Percentiles rank a stretch among this genome's conserved stretches.
Evolutionary conservation across 2,113 vertebrate genomes (phyloP).

Genomic region (Tragelaphus imberbis): DNA sequence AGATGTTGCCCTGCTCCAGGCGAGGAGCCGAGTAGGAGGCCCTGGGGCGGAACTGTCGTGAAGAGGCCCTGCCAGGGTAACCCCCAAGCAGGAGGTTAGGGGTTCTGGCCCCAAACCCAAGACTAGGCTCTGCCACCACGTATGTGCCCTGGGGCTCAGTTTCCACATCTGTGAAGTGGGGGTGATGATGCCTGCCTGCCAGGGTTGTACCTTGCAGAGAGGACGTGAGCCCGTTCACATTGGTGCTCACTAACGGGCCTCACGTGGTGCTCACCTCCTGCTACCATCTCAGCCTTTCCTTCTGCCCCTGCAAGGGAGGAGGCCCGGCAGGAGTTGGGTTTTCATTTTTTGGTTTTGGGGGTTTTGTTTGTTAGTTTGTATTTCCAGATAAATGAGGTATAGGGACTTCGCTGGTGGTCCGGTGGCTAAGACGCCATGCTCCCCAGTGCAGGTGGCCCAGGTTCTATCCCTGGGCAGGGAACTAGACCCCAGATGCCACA

Average conservation of each 20-base stretch:
- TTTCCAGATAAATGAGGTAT: not conserved
- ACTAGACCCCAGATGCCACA: not conserved
- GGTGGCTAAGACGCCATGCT: not conserved
- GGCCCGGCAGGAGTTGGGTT: not conserved
- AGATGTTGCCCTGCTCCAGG: not conserved
- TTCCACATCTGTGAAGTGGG: not conserved
- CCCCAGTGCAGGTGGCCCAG: not conserved
- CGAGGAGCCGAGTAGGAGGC: not conserved
- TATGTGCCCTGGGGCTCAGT: not conserved
- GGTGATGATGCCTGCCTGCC: not conserved
- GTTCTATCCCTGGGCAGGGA: not conserved
- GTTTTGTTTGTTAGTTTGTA: not conserved
- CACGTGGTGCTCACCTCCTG: not conserved
- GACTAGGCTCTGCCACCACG: not conserved
- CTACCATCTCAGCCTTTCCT: not conserved
- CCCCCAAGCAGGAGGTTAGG: not conserved
- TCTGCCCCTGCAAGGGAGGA: not conserved
- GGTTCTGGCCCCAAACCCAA: not conserved
- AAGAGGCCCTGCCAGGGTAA: not conserved
- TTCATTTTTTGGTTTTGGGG: not conserved
- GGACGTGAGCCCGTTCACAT: rapidly evolving
- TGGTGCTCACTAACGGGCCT: not conserved
- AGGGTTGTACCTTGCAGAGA: not conserved
- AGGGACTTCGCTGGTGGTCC: not conserved
- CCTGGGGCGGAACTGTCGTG: not conserved